Evolutionary conservation across 2,113 vertebrate species (phyloP).

Genomic region (Hemiprocne comata): DNA sequence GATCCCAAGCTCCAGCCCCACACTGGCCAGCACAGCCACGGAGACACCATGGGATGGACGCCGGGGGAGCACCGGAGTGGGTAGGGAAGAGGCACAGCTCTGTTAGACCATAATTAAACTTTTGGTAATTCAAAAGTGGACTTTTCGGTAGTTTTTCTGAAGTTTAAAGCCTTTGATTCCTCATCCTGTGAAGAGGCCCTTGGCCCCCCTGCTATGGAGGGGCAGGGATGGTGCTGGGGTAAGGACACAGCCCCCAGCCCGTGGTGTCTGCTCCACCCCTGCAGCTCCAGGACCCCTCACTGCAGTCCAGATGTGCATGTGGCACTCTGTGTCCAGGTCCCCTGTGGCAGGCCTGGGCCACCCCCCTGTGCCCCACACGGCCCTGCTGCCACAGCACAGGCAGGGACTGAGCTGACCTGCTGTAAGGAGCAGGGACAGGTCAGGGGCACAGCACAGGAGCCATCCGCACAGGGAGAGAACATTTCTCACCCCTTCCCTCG

Average conservation of each 20-base stretch:
- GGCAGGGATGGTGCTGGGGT: not conserved
- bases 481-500: not conserved
- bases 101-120: slow-evolving; percentile 36
- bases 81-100: not conserved
- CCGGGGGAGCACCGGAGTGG: not conserved
- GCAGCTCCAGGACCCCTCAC: accelerated
- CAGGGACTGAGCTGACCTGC: not conserved
- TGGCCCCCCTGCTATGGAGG: not conserved
- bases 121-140: not conserved
- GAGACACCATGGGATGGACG: too few species aligned
- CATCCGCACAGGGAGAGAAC: not conserved
- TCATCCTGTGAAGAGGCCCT: not conserved
- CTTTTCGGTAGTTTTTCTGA: not conserved
- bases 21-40: not conserved
- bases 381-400: accelerated
- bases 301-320: not conserved
- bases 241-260: not conserved
- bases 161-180: slow-evolving; percentile 42
- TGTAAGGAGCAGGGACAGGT: not conserved
- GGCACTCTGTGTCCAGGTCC: too few species aligned
- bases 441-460: not conserved
- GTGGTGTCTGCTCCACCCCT: accelerated
- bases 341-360: not conserved
- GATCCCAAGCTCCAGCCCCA: not conserved
- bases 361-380: accelerated